Base-by-base conservation (phyloP, 2,888 invertebrate genomes). In the Drosophila anomelani region DNA sequence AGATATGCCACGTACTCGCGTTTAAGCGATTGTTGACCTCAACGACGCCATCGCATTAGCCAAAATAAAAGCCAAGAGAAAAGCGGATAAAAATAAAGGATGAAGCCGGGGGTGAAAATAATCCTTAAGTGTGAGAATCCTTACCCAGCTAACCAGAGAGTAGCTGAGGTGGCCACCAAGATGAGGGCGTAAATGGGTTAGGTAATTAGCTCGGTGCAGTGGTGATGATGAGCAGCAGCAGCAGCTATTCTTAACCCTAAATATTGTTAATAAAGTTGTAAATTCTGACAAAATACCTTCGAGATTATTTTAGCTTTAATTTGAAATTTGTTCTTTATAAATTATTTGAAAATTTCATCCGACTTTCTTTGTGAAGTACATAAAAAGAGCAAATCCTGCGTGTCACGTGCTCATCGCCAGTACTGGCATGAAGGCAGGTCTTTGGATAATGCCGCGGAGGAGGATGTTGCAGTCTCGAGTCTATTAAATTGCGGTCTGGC, bases 1-100 rank as follows among this genome's bases (percentile, higher is more conserved):
- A 81, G 89, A 87, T 87, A 89, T 73, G 85, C 90, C 87, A 87
- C 87, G 87, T 87, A 84, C 68, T 69, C 77, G 66, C 59, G 70
- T 78, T 83, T 70, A 82, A 89, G 64, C 79, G 78, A 79, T 77
- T 81, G 81, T 89, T 88, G 89, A 86, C 88, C 88, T 78, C 86
- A 80, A 68, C 75, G 56, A 75, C 47, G 63, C 56, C 69, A 63
- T 66, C 44, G 49, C 64, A 63, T 56, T 63, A 71, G 70, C 59
- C 51, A 20, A 60, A 67, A 66, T 39, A 36, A 32, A 56, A 57
- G 39, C 58, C 44, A 20, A 68, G 57, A 26, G 68, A 36, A 41
- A 38, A 20, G 68, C 41, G 43, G 36, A 58, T 36, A 26, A 55
- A 69, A 67, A 56, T 39, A 69, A 55, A 39, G 64, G 47, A 62